Conservation (phyloP, 2,888 invertebrate genomes). For the Chymomyza procnemis region DNA sequence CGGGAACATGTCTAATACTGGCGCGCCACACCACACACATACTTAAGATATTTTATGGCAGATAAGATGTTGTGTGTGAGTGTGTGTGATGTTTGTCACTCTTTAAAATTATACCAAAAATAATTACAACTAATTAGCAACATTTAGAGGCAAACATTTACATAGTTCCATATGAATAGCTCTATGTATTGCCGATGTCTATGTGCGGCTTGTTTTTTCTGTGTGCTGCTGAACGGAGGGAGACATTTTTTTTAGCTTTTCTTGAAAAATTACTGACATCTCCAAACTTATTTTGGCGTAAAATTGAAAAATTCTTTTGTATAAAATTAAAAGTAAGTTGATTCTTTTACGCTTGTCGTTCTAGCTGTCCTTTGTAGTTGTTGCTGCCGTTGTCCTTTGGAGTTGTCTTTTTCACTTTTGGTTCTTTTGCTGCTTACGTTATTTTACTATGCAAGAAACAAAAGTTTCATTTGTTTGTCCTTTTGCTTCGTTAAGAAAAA, state of each 20-base stretch:
- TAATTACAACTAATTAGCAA: constrained; percentile 54
- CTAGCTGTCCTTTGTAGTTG: constrained; percentile 7
- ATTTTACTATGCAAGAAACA: constrained; percentile 73
- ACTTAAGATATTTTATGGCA: background rate
- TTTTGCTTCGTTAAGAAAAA: constrained; percentile 62
- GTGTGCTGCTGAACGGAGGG: background rate
- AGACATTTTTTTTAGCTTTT: constrained; percentile 13
- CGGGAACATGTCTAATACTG: constrained; percentile 49
- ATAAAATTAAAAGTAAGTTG: constrained; percentile 61
- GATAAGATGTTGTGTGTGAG: background rate
- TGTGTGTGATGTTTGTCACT: background rate
- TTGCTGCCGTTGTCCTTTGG: constrained; percentile 17
- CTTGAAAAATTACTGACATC: constrained; percentile 72
- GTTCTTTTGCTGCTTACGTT: constrained; percentile 36
- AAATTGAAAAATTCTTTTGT: constrained; percentile 77
- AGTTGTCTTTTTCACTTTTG: background rate
- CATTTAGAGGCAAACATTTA: constrained; percentile 12
- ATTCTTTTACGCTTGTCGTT: constrained; percentile 27
- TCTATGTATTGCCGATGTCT: background rate
- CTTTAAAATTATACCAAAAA: constrained; percentile 38
- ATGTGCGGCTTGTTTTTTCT: background rate
- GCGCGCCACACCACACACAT: constrained; percentile 22
- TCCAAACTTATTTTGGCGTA: constrained; percentile 76
- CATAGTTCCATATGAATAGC: constrained; percentile 3
- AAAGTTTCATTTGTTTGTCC: constrained; percentile 72